phyloP scores from a whole-genome alignment of 2,113 vertebrate genomes.

The Tragelaphus scriptus region DNA sequence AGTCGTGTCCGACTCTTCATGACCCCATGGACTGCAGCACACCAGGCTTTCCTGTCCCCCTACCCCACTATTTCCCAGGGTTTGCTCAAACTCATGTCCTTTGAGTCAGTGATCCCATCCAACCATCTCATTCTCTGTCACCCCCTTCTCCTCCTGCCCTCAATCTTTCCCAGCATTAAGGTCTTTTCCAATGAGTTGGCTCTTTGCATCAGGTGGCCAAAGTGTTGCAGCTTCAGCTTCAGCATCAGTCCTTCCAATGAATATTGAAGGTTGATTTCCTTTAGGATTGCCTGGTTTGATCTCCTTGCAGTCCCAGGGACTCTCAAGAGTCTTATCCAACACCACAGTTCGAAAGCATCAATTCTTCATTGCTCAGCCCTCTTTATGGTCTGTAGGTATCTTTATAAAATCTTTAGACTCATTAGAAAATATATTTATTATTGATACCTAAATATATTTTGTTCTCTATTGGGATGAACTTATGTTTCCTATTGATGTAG shows the following conservation, averaged over 20 bases:
- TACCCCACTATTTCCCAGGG: background rate
- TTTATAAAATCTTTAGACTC: background rate
- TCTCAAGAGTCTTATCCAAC: background rate
- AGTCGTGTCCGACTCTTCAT: accelerated
- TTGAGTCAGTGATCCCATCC: background rate
- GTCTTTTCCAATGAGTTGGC: accelerated
- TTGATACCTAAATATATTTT: background rate
- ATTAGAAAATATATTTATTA: background rate
- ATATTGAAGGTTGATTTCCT: background rate
- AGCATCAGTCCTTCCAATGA: background rate
- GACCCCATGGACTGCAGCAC: background rate
- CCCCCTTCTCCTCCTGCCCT: background rate
- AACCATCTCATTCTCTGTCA: background rate
- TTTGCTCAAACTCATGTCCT: background rate
- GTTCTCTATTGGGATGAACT: background rate
- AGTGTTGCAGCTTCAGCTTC: background rate
- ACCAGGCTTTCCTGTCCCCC: background rate
- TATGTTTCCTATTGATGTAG: background rate
- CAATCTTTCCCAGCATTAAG: background rate
- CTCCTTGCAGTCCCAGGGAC: background rate
- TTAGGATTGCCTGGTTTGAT: accelerated
- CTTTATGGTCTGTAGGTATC: background rate
- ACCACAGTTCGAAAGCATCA: background rate
- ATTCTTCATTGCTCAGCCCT: background rate
- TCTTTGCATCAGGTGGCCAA: background rate